Base-by-base conservation (phyloP, 2,113 vertebrate genomes). In the Paracyprichromis sp. region DNA sequence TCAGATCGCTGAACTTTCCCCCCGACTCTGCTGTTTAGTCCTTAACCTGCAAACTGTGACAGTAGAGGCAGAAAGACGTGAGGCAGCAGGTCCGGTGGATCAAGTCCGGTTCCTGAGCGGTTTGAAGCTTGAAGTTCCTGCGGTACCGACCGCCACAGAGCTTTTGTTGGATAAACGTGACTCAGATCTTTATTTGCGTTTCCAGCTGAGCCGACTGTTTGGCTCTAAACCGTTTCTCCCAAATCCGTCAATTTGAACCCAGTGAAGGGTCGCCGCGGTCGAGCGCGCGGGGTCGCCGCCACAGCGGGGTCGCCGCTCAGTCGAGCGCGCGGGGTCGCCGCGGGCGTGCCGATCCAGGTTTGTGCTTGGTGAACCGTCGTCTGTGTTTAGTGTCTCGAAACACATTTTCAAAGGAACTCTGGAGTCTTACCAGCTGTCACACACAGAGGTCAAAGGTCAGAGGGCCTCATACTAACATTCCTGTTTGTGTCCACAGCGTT, bases 401-500 rank as follows among this genome's bases (percentile, higher is more conserved):
- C 73, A 4, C 7, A 31, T 78, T 5, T 45, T 31, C 26, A n/a
- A 34, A 71, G 61, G 59, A 47, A 26, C 12, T 16, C 80, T 83
- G 31, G 34, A 3, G 16, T 59, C 61, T 54, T 61, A 6, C 16
- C 76, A 71, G 50, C 50, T 29, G 24, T 21, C 53, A 81, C 50
- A 57, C 17, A 1, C 29, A 79, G 69, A 83, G 78, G 83, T 87
- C 84, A 85, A 56, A 92, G 86, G 56, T 89, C 87, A 86, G 5
- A 54, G 52, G 1, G 10, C 82, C 40, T 45, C 40, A 47, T 47
- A 29, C 86, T 88, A 89, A 61, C 36, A 81, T 53, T 29, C 73
- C 40, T 84, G 53, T 93, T 9, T 91, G 53, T 66, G 10, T 90
- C 88, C 88, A 88, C 87, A 99, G 98, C 3, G 98, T 99, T 96